These are phyloP conservation scores for Mastigias papua DNA, from an alignment of 30 jellyfish, hydroid and myxozoan genomes.

Conservation along the genomic window DNA sequence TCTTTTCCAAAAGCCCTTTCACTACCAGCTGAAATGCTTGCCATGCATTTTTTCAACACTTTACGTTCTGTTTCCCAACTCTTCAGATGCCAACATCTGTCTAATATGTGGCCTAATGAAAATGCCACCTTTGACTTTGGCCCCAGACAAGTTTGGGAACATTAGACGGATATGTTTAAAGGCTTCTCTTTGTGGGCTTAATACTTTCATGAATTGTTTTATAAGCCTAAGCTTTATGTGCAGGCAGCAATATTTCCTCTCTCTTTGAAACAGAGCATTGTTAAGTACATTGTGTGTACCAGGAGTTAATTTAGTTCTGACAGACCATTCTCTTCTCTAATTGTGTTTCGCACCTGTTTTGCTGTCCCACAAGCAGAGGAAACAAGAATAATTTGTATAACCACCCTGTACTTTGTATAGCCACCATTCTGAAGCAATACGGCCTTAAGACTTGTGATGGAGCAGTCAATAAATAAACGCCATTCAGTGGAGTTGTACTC, in stretches of 20 bases:
- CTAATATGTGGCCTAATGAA: constrained; percentile 1
- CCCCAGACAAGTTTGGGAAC: constrained; percentile 30
- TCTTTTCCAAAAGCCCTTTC: neutral
- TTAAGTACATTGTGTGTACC: constrained; percentile 31
- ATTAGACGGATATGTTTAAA: constrained; percentile 6
- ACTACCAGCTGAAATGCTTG: neutral
- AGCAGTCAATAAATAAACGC: no score
- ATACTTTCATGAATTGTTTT: constrained; percentile 10
- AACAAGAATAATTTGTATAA: constrained; percentile 42
- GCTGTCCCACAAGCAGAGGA: constrained; percentile 52
- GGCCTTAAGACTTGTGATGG: no score
- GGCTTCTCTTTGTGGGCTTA: constrained; percentile 21
- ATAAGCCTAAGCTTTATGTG: constrained; percentile 34
- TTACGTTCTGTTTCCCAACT: neutral
- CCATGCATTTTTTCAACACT: neutral
- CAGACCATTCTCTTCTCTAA: constrained; percentile 45
- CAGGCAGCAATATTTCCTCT: constrained; percentile 24
- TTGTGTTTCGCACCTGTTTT: constrained; percentile 32
- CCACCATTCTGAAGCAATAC: constrained; percentile 23
- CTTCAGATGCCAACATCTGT: constrained; percentile 1
- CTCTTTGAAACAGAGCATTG: constrained; percentile 33
- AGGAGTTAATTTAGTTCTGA: constrained; percentile 21
- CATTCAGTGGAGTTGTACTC: no score
- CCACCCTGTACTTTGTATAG: constrained; percentile 40
- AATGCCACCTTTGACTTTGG: neutral